A percentile compares a stretch with the other conserved stretches of the same genome.
Evolutionary conservation across 2,888 invertebrate genomes (phyloP).

Genomic region (Dicyrtomina minuta): DNA sequence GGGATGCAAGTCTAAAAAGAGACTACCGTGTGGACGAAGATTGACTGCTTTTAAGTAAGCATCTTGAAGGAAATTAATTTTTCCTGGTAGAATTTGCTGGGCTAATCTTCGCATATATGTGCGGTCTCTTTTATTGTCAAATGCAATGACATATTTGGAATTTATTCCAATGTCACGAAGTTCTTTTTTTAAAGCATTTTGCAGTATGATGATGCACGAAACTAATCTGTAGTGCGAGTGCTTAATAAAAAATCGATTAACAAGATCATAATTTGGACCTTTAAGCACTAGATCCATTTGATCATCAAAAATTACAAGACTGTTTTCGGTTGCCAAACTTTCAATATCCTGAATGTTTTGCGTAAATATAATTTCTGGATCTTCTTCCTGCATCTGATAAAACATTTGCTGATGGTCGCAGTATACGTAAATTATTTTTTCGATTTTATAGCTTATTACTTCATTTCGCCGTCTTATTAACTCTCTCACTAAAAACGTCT

Average conservation of each 20-base stretch:
- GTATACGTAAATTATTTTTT: constrained; percentile 8
- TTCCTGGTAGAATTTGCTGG: not conserved
- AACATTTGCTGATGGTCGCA: constrained; percentile 2
- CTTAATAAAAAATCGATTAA: constrained; percentile 8
- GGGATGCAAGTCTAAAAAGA: constrained; percentile 3
- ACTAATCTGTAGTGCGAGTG: not conserved
- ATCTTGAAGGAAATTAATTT: not conserved
- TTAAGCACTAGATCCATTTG: not conserved
- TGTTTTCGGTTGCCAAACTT: too few species aligned
- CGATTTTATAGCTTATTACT: not conserved
- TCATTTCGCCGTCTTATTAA: not conserved
- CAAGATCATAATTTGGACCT: not conserved
- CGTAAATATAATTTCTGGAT: constrained; percentile 2
- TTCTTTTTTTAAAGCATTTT: constrained; percentile 1
- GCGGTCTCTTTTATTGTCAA: not conserved
- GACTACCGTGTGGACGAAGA: not conserved
- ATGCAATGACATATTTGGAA: not conserved
- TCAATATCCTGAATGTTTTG: not conserved
- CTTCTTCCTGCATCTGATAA: not conserved
- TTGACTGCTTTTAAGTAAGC: not conserved
- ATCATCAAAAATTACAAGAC: not conserved
- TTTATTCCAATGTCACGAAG: not conserved
- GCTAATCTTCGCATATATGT: not conserved
- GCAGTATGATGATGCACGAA: not conserved
- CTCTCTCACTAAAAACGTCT: not conserved